Evolutionary conservation across 2,113 vertebrate species (phyloP).

Genomic region (Solea solea): DNA sequence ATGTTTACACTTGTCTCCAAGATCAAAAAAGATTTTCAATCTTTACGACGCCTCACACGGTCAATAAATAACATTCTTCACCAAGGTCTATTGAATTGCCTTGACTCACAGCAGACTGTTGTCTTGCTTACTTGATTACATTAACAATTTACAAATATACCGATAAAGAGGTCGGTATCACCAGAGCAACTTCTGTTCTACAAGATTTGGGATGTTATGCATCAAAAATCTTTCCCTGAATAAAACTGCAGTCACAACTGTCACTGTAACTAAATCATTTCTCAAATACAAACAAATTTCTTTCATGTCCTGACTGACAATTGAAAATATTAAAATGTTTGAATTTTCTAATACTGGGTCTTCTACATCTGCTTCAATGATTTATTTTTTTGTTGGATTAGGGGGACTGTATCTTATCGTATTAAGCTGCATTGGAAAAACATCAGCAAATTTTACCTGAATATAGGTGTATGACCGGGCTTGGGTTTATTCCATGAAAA

Average conservation of each 20-base stretch:
- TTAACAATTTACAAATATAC: constrained; percentile 44
- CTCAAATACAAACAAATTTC: too few species aligned
- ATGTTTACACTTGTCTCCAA: constrained; percentile 21
- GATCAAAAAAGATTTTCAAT: constrained; percentile 39
- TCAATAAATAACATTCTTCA: constrained; percentile 28
- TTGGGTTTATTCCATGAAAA: constrained; percentile 99
- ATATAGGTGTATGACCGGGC: constrained; percentile 95
- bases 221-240: too few species aligned
- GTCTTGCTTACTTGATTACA: constrained; percentile 4
- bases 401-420: background rate
- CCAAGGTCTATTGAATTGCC: constrained; percentile 18
- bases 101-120: constrained; percentile 18
- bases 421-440: background rate
- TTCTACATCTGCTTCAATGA: constrained; percentile 8
- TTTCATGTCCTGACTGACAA: too few species aligned
- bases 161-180: constrained; percentile 10
- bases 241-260: too few species aligned
- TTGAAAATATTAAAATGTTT: background rate
- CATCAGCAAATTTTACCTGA: constrained; percentile 84
- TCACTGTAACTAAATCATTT: too few species aligned
- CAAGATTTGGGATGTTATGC: too few species aligned
- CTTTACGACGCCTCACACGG: constrained; percentile 41
- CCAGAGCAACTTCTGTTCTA: background rate
- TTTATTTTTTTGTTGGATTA: background rate
- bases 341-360: background rate